Evolutionary conservation across 2,113 vertebrate species (phyloP).

Genomic region (Pipra filicauda): DNA sequence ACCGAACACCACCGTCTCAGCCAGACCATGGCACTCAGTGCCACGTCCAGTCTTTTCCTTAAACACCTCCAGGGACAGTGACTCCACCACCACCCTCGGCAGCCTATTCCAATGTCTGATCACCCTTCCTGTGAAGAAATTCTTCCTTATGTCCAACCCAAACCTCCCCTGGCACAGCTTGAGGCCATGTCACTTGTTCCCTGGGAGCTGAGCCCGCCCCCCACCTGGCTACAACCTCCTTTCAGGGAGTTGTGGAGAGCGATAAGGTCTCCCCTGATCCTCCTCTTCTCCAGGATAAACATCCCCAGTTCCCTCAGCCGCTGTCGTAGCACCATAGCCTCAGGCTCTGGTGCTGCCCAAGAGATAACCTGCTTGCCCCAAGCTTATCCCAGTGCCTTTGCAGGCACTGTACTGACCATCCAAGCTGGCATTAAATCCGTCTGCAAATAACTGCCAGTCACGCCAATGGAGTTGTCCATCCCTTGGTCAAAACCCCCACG

Average conservation of each 20-base stretch:
- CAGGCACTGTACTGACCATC: accelerated
- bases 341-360: accelerated
- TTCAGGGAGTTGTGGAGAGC: too few species aligned
- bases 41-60: not conserved
- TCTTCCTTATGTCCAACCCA: not conserved
- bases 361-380: accelerated
- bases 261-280: not conserved
- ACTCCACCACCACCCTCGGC: not conserved
- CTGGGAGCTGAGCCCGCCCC: too few species aligned
- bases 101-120: not conserved
- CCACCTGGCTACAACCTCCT: not conserved
- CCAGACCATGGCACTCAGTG: not conserved
- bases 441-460: accelerated
- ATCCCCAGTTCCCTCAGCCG: not conserved
- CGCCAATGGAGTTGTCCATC: accelerated
- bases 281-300: not conserved
- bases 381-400: too few species aligned
- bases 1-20: not conserved
- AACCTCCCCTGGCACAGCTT: not conserved
- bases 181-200: not conserved
- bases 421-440: not conserved
- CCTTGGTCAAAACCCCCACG: accelerated
- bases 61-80: not conserved
- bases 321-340: not conserved
- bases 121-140: not conserved